Base-by-base conservation (phyloP, 2,113 vertebrate genomes). In the Mustela lutreola region DNA sequence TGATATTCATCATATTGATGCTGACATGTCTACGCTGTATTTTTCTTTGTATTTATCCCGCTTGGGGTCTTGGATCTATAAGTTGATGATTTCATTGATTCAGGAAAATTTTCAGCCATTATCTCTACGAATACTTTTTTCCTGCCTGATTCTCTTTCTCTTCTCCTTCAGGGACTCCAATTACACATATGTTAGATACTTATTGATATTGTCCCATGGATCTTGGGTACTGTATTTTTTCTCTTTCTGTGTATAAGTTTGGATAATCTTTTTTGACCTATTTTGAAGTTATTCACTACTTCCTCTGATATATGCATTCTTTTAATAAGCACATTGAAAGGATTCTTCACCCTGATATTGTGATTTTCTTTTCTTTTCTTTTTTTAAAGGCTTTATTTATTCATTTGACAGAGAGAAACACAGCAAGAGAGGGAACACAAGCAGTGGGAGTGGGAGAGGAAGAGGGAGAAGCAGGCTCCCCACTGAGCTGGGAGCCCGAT, bases 251-350 rank as follows among this genome's bases (percentile, higher is more conserved):
- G 11, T 93, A 91, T 96, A 88, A 81, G 76, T 91, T 58, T 48
- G 48, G 67, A 31, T 82, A 48, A 76, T 86, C 95, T 93, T 91
- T 94, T 91, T 42, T 92, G 79, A 94, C 18, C 36, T 21, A 26
- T 90, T 94, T 90, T 91, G 56, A 75, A 93, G 56, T 80, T 73
- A 50, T 92, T 53, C 70, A 94, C 79, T 53, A 48, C 91, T 89
- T 93, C 48, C 28, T 81, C 86, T 45, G 3, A 45, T 84, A 53
- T 39, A 58, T 42, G 5, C 53, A 36, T 87, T 48, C 60, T 36
- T 36, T 42, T 79, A 87, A 56, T 60, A n/a, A 93, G 81, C 39
- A 78, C 39, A 45, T 76, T 86, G 62, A 39, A 75, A 84, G 22
- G 53, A 31, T 58, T 88, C 71, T 96, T 45, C 11, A 18, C 79